Evolutionary conservation across 2,797 vertebrate species (phyloP).

Genomic region (Meriones psammophilus): DNA sequence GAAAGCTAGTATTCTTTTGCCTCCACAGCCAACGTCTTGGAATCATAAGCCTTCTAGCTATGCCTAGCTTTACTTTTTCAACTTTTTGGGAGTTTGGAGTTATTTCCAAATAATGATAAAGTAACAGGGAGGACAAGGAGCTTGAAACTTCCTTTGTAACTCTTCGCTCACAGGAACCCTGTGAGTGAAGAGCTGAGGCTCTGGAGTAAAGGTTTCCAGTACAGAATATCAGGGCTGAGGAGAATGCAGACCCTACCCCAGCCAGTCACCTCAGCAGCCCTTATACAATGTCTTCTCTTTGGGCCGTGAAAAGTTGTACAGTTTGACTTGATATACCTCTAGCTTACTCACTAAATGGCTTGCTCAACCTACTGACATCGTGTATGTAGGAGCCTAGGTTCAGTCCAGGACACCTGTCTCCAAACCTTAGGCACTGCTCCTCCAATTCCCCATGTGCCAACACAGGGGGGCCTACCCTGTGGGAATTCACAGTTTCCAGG

Average conservation of each 20-base stretch:
- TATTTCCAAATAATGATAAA: conserved; percentile 37
- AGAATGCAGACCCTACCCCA: background rate
- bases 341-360: background rate
- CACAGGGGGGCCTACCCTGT: background rate
- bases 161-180: background rate
- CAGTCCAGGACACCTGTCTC: background rate
- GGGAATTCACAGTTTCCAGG: conserved; percentile 48
- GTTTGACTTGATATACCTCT: background rate
- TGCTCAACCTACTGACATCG: background rate
- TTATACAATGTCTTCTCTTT: background rate
- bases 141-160: background rate
- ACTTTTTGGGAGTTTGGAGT: conserved; percentile 29
- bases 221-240: background rate
- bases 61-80: background rate
- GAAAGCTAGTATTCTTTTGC: background rate
- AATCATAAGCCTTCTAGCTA: background rate
- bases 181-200: background rate
- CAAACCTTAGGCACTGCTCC: background rate
- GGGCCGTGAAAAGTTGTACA: background rate
- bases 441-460: background rate
- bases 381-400: background rate
- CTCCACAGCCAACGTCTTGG: background rate
- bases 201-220: background rate
- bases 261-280: background rate
- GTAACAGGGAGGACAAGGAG: background rate